A percentile compares a stretch with the other conserved stretches of the same genome.
Evolutionary conservation across 2,888 invertebrate genomes (phyloP).

Genomic region (Seira musarum): DNA sequence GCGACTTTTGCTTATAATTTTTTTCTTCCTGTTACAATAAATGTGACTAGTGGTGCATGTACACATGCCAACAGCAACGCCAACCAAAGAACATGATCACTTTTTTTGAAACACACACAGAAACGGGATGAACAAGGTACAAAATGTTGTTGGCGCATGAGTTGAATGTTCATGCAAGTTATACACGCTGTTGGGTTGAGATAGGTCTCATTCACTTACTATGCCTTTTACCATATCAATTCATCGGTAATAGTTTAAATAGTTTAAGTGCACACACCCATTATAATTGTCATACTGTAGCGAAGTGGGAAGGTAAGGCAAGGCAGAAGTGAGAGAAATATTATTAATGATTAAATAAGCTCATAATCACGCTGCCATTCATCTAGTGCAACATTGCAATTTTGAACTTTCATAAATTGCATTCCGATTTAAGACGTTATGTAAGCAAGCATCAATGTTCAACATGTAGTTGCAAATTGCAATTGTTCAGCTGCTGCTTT

Average conservation of each 20-base stretch:
- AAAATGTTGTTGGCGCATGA: too few species aligned
- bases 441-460: too few species aligned
- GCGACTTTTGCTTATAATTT: too few species aligned
- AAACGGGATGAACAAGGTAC: not conserved
- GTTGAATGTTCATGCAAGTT: not conserved
- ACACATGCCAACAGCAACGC: too few species aligned
- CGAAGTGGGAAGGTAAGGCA: not conserved
- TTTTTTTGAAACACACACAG: too few species aligned
- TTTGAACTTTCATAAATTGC: not conserved
- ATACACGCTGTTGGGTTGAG: not conserved
- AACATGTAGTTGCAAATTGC: too few species aligned
- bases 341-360: too few species aligned
- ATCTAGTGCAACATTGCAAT: not conserved
- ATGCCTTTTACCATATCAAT: not conserved
- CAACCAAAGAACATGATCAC: too few species aligned
- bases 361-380: too few species aligned
- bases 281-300: not conserved
- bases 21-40: too few species aligned
- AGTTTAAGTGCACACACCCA: not conserved
- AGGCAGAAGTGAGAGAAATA: not conserved
- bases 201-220: not conserved
- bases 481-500: not conserved
- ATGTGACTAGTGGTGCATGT: too few species aligned
- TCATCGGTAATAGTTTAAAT: not conserved
- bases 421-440: not conserved